Evolutionary conservation across 1,140 invertebrate species (phyloP).

Genomic region (Diplogasteroides magnus): DNA sequence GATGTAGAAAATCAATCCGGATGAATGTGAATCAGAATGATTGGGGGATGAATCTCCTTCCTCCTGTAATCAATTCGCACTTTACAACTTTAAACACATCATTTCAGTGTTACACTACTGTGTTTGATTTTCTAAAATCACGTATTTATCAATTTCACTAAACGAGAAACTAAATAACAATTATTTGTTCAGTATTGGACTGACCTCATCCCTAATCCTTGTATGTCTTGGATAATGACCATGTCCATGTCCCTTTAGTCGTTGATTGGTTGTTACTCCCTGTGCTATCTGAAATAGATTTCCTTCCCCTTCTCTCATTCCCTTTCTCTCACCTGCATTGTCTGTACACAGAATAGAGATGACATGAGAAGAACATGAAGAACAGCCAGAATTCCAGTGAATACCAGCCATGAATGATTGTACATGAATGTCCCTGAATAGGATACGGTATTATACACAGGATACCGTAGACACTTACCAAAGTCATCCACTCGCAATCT

Average conservation of each 20-base stretch:
- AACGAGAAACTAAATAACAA: no score
- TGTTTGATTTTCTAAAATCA: no score
- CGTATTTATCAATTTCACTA: no score
- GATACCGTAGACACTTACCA: no score
- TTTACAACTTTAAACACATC: no score
- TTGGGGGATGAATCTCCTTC: no score
- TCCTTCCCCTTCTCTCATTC: background rate
- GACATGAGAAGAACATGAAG: conserved; percentile 18
- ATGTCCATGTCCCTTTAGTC: conserved; percentile 6
- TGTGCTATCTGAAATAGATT: conserved; percentile 20
- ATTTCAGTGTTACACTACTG: no score
- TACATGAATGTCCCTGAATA: conserved; percentile 18
- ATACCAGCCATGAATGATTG: conserved; percentile 12
- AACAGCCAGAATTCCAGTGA: conserved; percentile 16
- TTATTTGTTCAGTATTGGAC: no score
- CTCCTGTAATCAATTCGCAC: no score
- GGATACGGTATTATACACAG: no score
- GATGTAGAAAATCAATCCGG: background rate
- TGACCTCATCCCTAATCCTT: background rate
- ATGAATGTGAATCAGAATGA: background rate
- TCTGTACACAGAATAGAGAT: conserved; percentile 2
- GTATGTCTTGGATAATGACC: background rate
- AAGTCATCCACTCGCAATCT: no score
- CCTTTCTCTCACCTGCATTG: background rate
- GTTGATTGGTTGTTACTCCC: conserved; percentile 20